A percentile compares a stretch with the other conserved stretches of the same genome.
Conservation (phyloP, 2,888 invertebrate genomes). For the Pristionchus mayeri region DNA sequence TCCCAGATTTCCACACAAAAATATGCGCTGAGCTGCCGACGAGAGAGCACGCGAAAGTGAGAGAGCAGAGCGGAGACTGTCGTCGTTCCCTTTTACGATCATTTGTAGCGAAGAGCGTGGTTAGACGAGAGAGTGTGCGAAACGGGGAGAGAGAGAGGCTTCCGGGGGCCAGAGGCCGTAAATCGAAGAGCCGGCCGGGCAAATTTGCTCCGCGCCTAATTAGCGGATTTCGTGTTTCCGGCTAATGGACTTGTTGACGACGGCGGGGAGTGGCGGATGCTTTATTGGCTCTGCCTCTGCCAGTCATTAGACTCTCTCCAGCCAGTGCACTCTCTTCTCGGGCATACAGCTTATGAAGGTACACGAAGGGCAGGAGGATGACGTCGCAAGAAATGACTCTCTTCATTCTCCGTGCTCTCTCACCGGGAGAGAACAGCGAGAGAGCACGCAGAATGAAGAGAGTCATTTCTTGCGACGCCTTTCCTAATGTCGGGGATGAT, state of each 20-base stretch:
- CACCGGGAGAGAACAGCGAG: too few species aligned
- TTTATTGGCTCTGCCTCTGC: conserved; percentile 12
- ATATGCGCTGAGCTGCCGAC: not conserved
- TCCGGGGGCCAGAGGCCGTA: not conserved
- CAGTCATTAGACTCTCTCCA: too few species aligned
- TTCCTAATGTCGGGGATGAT: not conserved
- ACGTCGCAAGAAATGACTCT: too few species aligned
- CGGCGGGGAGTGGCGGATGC: not conserved
- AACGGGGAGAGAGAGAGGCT: too few species aligned
- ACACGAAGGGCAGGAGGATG: not conserved
- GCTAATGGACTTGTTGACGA: conserved; percentile 26
- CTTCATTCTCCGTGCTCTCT: too few species aligned
- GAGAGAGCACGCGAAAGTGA: not conserved
- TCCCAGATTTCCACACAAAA: not conserved
- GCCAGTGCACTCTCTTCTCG: not conserved
- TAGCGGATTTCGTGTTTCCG: conserved; percentile 2
- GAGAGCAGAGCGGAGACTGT: not conserved
- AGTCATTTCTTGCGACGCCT: not conserved
- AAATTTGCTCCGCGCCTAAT: not conserved
- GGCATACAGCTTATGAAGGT: not conserved
- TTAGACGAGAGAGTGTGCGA: too few species aligned
- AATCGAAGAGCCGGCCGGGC: not conserved
- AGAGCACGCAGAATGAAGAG: not conserved
- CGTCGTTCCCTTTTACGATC: too few species aligned
- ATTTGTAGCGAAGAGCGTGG: too few species aligned